Percentiles rank a stretch among this genome's conserved stretches.
Conservation (phyloP, 2,797 vertebrate species). For the Artibeus jamaicensis region DNA sequence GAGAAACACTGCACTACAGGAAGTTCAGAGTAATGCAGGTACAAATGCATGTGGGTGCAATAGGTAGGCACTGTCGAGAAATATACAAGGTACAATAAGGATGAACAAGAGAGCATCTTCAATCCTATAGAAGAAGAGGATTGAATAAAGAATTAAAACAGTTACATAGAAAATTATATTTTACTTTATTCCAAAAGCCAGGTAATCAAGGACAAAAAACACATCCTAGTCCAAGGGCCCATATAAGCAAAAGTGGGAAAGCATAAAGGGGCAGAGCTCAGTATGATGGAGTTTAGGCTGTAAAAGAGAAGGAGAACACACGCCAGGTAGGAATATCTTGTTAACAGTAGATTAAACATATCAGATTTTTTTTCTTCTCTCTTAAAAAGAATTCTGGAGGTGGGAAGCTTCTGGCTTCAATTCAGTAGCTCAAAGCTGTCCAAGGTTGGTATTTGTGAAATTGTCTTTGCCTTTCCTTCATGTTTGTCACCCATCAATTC, state of each 20-base stretch:
- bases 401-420: neutral
- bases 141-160: constrained; percentile 6
- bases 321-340: neutral
- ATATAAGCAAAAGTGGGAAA: neutral
- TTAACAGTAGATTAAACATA: neutral
- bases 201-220: neutral
- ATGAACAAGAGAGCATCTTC: neutral
- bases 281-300: neutral
- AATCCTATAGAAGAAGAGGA: neutral
- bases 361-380: neutral
- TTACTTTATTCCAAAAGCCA: neutral
- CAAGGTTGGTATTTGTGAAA: neutral
- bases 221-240: neutral
- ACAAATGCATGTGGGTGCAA: neutral
- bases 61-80: neutral
- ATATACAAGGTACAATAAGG: neutral
- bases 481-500: neutral
- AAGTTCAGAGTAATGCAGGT: neutral
- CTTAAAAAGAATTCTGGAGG: neutral
- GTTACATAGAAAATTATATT: neutral
- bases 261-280: neutral
- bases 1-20: neutral
- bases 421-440: neutral
- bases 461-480: neutral
- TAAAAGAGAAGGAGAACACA: neutral